phyloP scores from a whole-genome alignment of 2,888 invertebrate genomes.

The Hecatera dysodea region DNA sequence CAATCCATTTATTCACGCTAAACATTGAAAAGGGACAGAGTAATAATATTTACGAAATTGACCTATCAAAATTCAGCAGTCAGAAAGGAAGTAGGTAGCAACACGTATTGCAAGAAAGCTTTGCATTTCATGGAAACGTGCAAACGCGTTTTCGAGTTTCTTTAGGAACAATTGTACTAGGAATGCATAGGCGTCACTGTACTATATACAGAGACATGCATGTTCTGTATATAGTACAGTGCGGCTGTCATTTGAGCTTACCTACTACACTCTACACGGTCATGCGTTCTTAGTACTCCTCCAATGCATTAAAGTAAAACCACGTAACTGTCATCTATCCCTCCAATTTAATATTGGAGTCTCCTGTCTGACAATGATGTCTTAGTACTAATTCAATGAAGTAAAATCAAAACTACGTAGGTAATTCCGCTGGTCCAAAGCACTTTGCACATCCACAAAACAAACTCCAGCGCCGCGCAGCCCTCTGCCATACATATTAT shows the following conservation, averaged over 20 bases:
- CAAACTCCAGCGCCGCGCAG: conserved; percentile 17
- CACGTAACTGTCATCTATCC: conserved; percentile 15
- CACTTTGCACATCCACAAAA: not conserved
- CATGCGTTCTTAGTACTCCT: conserved; percentile 32
- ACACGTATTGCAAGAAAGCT: conserved; percentile 39
- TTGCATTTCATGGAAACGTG: conserved; percentile 58
- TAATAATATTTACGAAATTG: not conserved
- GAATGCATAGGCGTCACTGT: conserved; percentile 48
- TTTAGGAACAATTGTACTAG: conserved; percentile 64
- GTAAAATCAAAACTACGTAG: conserved; percentile 69
- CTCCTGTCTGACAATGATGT: conserved; percentile 47
- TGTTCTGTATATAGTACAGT: too few species aligned
- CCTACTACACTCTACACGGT: not conserved
- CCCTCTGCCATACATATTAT: not conserved
- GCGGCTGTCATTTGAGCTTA: not conserved
- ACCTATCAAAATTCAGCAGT: conserved; percentile 20
- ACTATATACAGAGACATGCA: not conserved
- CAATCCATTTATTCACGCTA: conserved; percentile 17
- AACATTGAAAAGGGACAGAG: conserved; percentile 34
- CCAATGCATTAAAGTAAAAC: conserved; percentile 39
- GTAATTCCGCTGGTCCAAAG: conserved; percentile 36
- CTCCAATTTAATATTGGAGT: not conserved
- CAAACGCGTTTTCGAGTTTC: conserved; percentile 70
- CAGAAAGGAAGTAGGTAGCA: not conserved
- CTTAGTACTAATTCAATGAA: conserved; percentile 65